Evolutionary conservation across 2,888 invertebrate genomes (phyloP).

Genomic region (Artemia sinica): DNA sequence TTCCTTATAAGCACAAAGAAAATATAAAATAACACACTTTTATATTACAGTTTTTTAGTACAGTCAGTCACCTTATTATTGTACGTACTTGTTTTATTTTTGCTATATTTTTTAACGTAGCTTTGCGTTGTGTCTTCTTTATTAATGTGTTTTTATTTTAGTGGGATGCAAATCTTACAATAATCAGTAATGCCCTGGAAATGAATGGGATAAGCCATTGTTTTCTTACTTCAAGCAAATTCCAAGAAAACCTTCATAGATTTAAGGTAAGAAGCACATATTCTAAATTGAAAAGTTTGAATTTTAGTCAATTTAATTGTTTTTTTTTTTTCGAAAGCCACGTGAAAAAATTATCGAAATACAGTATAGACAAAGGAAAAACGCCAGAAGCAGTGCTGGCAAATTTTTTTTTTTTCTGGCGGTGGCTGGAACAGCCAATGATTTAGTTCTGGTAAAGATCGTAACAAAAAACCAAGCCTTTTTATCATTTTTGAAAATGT

Average conservation of each 20-base stretch:
- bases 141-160: constrained; percentile 25
- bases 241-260: constrained; percentile 34
- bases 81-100: constrained; percentile 15
- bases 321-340: neutral
- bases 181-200: constrained; percentile 38
- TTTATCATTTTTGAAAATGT: too few species aligned
- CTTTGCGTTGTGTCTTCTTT: neutral
- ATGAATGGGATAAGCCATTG: constrained; percentile 37
- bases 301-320: too few species aligned
- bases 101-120: neutral
- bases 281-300: too few species aligned
- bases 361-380: neutral
- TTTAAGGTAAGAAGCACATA: constrained; percentile 36
- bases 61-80: constrained; percentile 4
- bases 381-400: too few species aligned
- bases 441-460: too few species aligned
- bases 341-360: neutral
- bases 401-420: too few species aligned
- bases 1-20: too few species aligned
- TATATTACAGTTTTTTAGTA: too few species aligned
- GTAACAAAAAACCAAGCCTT: too few species aligned
- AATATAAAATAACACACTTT: too few species aligned
- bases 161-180: constrained; percentile 36
- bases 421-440: too few species aligned
- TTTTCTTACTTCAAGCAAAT: constrained; percentile 31